Evolutionary conservation across 2,797 vertebrate genomes (phyloP).

Genomic region (Nyctalus aviator): DNA sequence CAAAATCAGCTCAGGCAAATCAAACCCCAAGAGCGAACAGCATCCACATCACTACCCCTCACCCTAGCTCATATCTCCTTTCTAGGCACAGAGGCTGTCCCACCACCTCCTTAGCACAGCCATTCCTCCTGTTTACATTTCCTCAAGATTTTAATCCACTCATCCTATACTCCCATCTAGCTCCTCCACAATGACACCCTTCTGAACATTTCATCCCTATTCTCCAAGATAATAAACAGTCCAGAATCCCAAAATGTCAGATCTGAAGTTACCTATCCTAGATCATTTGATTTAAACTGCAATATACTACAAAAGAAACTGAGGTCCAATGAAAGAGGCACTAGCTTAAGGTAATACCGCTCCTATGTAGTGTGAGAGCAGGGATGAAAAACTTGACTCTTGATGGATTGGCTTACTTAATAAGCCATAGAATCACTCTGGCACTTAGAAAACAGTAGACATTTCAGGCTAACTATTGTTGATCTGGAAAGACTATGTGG

Average conservation of each 20-base stretch:
- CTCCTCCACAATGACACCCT: slow-evolving; percentile 12
- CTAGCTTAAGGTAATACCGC: not conserved
- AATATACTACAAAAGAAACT: slow-evolving; percentile 34
- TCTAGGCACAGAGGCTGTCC: not conserved
- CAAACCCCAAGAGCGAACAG: not conserved
- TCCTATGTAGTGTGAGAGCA: not conserved
- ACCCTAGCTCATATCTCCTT: not conserved
- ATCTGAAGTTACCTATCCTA: slow-evolving; percentile 10
- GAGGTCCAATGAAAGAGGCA: not conserved
- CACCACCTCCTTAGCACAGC: not conserved
- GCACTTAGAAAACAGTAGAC: slow-evolving; percentile 37
- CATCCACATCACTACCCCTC: not conserved
- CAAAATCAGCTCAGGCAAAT: slow-evolving; percentile 40
- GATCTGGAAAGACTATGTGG: slow-evolving; percentile 14
- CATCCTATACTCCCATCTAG: slow-evolving; percentile 39
- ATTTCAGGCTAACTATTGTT: not conserved
- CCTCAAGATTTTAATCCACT: slow-evolving; percentile 21
- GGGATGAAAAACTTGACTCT: not conserved
- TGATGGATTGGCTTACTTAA: not conserved
- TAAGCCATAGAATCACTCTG: not conserved
- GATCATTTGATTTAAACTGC: slow-evolving; percentile 39
- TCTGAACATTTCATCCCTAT: slow-evolving; percentile 35
- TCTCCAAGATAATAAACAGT: slow-evolving; percentile 41
- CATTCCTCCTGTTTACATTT: slow-evolving; percentile 9
- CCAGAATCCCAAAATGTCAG: slow-evolving; percentile 26